Evolutionary conservation across 2,797 vertebrate species (phyloP).

Genomic region (Lutjanus campechanus): DNA sequence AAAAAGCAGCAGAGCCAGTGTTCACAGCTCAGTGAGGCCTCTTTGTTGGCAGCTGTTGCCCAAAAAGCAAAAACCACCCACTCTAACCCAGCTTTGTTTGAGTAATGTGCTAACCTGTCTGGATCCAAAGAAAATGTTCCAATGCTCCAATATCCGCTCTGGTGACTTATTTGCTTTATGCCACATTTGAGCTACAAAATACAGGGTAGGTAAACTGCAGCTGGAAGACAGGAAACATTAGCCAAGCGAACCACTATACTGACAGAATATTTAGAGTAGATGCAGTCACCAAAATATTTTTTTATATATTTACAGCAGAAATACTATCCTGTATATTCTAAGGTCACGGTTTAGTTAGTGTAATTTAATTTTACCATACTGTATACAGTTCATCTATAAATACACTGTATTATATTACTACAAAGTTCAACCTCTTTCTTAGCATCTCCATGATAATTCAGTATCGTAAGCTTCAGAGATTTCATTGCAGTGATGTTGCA

Average conservation of each 20-base stretch:
- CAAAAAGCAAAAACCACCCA: neutral
- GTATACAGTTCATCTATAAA: neutral
- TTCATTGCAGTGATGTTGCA: neutral
- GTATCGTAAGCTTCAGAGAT: neutral
- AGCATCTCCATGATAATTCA: neutral
- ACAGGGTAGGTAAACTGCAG: neutral
- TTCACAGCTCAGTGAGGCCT: constrained; percentile 2
- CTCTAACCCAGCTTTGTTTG: constrained; percentile 5
- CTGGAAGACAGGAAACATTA: constrained; percentile 2
- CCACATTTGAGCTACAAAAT: constrained; percentile 11
- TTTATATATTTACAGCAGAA: neutral
- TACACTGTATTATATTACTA: neutral
- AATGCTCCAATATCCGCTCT: neutral
- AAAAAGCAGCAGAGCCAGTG: neutral
- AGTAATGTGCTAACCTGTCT: constrained; percentile 11
- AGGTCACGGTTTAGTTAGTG: neutral
- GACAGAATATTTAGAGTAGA: neutral
- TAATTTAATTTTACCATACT: neutral
- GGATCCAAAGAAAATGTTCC: constrained; percentile 17
- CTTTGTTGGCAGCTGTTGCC: constrained; percentile 1
- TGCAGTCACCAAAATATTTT: neutral
- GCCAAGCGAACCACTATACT: neutral
- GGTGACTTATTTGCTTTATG: constrained; percentile 12
- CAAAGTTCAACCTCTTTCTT: neutral
- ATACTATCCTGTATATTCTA: neutral